A percentile compares a stretch with the other conserved stretches of the same genome.
Conservation (phyloP, 2,797 vertebrate genomes). For the Rallus crepitans region DNA sequence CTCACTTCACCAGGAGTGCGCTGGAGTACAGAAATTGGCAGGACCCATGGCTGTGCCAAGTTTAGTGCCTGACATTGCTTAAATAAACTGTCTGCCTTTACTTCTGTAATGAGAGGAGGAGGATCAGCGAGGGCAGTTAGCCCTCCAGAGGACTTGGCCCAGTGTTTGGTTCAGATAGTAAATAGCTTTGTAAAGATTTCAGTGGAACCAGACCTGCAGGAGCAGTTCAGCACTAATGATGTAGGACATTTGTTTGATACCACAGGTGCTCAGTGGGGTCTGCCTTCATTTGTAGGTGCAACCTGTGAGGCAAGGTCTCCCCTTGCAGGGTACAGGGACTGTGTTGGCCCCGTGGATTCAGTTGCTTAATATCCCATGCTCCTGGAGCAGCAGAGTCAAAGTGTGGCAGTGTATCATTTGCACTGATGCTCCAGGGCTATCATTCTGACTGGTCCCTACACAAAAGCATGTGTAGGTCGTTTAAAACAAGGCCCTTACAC, state of each 20-base stretch:
- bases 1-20: neutral
- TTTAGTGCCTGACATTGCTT: neutral
- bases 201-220: neutral
- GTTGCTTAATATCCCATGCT: neutral
- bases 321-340: neutral
- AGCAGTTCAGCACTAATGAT: neutral
- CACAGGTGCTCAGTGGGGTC: neutral
- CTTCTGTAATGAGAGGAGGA: neutral
- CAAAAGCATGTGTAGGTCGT: neutral
- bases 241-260: neutral
- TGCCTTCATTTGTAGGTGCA: neutral
- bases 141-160: neutral
- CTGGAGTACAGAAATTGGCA: neutral
- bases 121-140: neutral
- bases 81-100: neutral
- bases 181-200: neutral
- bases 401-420: neutral
- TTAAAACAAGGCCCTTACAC: neutral
- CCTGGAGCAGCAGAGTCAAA: neutral
- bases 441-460: neutral
- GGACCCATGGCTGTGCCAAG: neutral
- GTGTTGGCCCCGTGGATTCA: neutral
- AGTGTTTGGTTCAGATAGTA: neutral
- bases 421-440: neutral
- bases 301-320: neutral